Evolutionary conservation across 2,888 invertebrate species (phyloP), one percentile per base, ranked within the genome.

Genomic region (Diarsia rubi): DNA sequence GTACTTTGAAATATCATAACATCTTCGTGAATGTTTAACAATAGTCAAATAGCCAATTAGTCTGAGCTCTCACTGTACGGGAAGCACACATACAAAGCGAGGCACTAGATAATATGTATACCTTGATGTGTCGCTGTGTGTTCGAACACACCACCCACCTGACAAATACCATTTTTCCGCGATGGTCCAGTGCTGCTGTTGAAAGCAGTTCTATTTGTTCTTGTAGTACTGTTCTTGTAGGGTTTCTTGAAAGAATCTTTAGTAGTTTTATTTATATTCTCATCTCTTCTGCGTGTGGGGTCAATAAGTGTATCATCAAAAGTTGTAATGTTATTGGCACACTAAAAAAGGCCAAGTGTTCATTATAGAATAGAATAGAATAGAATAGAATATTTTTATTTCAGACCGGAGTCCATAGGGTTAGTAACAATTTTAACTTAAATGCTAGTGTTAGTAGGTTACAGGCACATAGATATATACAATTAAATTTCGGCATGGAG

Each of bases 161-260:
- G 79, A 79, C 82, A 81, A 67, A 81, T 81, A 0, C 81, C 81
- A 67, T 66, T 3, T 59, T 63, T 81, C 12, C 81, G 42, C 31
- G 69, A 52, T 21, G 21, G 1, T 0, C 24, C 1, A 0, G 3
- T n/a, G 9, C 47, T 69, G 16, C 12, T 49, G n/a, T 66, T 65
- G 2, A 1, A 19, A 45, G 1, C 2, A n/a, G 60, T 76, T 69
- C 9, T 49, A 24, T 68, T 37, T 37, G 8, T 37, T 37, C 37
- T 37, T 37, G 1, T 0, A n/a, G 60, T 76, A 66, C 9, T 54
- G 21, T 68, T 71, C 16, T 71, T n/a, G 19, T 52, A 45, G 45
- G 45, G 16, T 27, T 27, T 54, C n/a, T 47, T 27, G 27, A 31
- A 27, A 5, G 24, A 47, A 19, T 67, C 27, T 47, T n/a, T 31